Evolutionary conservation across 2,888 invertebrate species (phyloP).

Genomic region (Diloba caeruleocephala): DNA sequence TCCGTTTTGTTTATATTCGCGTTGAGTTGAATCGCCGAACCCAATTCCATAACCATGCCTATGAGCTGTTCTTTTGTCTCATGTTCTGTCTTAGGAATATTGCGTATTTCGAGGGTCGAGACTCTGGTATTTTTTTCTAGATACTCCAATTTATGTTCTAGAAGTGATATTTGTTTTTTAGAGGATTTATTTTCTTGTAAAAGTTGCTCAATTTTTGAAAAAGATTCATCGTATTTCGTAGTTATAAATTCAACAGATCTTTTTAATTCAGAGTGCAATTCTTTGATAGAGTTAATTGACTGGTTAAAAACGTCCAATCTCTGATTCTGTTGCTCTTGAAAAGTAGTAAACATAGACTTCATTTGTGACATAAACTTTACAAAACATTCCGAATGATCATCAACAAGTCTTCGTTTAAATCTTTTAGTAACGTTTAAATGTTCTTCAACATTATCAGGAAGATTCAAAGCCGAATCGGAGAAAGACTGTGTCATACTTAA

Average conservation of each 20-base stretch:
- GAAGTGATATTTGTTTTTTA: background rate
- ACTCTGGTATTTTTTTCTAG: background rate
- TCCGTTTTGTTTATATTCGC: background rate
- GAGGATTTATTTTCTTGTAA: background rate
- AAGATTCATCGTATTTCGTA: background rate
- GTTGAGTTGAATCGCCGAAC: background rate
- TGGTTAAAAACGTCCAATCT: background rate
- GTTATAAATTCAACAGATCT: background rate
- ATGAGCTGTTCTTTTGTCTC: background rate
- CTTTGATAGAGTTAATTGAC: background rate
- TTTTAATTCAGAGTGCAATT: background rate
- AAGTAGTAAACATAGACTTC: background rate
- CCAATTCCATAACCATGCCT: background rate
- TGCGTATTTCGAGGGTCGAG: background rate
- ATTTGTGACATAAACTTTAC: background rate
- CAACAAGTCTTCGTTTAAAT: background rate
- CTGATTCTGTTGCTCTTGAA: background rate
- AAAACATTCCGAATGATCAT: background rate
- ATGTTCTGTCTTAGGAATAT: background rate
- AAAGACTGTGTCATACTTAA: too few relatives aligned
- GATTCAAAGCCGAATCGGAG: background rate
- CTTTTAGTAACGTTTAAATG: background rate
- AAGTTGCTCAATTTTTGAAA: background rate
- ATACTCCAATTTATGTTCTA: constrained; percentile 1
- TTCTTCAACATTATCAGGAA: background rate